Conservation (phyloP, 1,140 invertebrate species). For the Drosophila quadrilineata region DNA sequence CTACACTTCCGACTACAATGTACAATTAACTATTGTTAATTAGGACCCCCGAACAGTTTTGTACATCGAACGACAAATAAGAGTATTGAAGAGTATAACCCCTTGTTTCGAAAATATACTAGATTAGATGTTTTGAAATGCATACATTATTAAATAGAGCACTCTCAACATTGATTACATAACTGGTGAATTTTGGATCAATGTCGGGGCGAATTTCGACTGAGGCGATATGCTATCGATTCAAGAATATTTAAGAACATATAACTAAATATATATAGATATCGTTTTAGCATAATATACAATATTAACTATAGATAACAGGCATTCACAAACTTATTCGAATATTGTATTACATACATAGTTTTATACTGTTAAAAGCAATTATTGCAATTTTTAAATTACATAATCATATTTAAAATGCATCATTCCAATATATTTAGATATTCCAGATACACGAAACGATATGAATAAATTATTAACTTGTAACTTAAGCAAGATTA, state of each 20-base stretch:
- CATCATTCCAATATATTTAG: slow-evolving; percentile 8
- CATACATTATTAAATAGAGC: no score
- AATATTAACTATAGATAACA: slow-evolving; percentile 6
- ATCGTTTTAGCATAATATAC: no score
- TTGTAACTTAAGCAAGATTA: no score
- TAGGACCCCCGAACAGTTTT: no score
- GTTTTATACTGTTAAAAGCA: slow-evolving; percentile 14
- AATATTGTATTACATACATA: slow-evolving; percentile 11
- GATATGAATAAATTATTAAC: slow-evolving; percentile 12
- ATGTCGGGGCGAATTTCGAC: slow-evolving; percentile 33
- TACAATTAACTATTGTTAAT: no score
- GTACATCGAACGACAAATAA: no score
- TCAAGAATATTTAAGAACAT: slow-evolving; percentile 15
- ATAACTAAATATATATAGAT: background rate
- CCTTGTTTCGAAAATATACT: no score
- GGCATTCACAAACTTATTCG: slow-evolving; percentile 5
- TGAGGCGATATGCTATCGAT: slow-evolving; percentile 27
- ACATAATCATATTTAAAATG: slow-evolving; percentile 24
- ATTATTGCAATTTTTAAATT: slow-evolving; percentile 18
- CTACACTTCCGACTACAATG: no score
- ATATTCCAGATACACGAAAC: background rate
- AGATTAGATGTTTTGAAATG: no score
- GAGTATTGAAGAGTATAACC: no score
- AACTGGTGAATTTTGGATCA: slow-evolving; percentile 7
- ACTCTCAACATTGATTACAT: no score